Evolutionary conservation across 2,888 invertebrate genomes (phyloP).

Genomic region (Lasioglossum figueresi): DNA sequence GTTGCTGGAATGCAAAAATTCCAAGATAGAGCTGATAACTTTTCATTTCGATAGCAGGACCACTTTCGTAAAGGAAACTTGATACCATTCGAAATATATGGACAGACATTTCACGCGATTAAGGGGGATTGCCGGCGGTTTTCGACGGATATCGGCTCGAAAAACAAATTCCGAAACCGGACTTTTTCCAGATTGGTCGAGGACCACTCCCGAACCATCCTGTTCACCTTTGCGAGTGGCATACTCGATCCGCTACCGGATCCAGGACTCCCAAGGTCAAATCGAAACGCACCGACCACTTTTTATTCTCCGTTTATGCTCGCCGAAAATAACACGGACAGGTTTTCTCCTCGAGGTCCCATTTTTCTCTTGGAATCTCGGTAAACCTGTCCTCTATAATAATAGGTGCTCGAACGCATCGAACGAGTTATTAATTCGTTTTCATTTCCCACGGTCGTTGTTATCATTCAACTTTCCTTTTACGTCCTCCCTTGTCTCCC

Average conservation of each 20-base stretch:
- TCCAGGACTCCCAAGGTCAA: conserved; percentile 38
- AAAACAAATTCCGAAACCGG: background rate
- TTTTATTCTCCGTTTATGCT: background rate
- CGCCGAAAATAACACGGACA: conserved; percentile 22
- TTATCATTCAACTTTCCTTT: background rate
- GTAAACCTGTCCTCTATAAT: background rate
- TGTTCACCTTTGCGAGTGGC: conserved; percentile 43
- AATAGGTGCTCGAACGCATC: background rate
- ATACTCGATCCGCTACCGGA: conserved; percentile 10
- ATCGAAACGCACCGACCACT: conserved; percentile 12
- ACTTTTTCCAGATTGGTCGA: background rate
- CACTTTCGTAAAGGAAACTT: background rate
- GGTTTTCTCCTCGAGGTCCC: background rate
- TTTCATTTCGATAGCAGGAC: background rate
- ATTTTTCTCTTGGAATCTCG: background rate
- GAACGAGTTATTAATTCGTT: background rate
- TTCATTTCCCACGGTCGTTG: background rate
- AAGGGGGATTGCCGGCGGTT: background rate
- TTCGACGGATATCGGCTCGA: background rate
- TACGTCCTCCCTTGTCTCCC: background rate
- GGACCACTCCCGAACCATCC: conserved; percentile 27
- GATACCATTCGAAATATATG: background rate
- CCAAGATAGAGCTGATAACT: background rate
- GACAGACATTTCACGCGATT: background rate
- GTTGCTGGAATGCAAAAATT: background rate